phyloP scores from a whole-genome alignment of 2,888 invertebrate genomes.

The Hybos culiciformis region DNA sequence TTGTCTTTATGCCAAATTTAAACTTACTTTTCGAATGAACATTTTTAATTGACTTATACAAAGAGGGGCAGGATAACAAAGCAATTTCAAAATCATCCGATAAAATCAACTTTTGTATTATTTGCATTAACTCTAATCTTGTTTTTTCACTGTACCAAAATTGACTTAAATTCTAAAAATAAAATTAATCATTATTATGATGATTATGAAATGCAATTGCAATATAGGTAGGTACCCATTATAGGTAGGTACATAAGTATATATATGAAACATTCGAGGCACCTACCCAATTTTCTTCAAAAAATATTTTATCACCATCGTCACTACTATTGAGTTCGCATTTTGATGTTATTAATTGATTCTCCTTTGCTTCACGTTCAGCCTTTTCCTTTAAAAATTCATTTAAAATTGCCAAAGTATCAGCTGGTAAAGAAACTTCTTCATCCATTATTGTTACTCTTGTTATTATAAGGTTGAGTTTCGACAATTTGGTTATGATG shows the following conservation, averaged over 20 bases:
- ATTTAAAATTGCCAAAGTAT: neutral
- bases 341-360: conserved; percentile 25
- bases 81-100: conserved; percentile 50
- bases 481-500: no score
- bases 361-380: conserved; percentile 43
- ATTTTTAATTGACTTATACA: conserved; percentile 54
- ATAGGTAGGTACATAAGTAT: neutral
- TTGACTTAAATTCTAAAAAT: conserved; percentile 82
- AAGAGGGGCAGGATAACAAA: conserved; percentile 76
- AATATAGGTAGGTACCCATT: no score
- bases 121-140: conserved; percentile 52
- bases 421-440: neutral
- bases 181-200: conserved; percentile 12
- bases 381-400: conserved; percentile 43
- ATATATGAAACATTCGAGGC: neutral
- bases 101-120: conserved; percentile 43
- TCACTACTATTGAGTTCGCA: no score
- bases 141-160: conserved; percentile 91
- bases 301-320: conserved; percentile 37
- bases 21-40: conserved; percentile 21
- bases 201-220: no score
- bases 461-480: no score
- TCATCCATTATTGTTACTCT: no score
- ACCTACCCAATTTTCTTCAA: conserved; percentile 76
- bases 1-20: neutral